Evolutionary conservation across 2,113 vertebrate genomes (phyloP).

Genomic region (Larimichthys crocea): DNA sequence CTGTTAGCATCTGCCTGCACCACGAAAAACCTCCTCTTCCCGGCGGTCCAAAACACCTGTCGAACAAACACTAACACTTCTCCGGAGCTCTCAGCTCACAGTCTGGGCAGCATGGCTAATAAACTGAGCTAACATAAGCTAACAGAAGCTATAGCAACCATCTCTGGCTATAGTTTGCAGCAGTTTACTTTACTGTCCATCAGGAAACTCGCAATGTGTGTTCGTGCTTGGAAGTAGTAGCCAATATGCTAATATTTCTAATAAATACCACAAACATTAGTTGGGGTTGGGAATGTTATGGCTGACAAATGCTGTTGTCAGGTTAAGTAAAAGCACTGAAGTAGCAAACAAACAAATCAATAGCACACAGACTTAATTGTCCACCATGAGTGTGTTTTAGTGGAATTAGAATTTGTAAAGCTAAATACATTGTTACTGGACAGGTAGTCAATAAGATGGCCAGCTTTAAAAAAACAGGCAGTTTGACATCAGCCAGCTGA

Average conservation of each 20-base stretch:
- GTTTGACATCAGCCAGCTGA: not conserved
- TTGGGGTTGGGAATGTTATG: not conserved
- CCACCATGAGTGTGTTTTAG: not conserved
- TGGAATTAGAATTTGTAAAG: not conserved
- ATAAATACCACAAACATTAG: not conserved
- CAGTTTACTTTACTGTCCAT: too few relatives aligned
- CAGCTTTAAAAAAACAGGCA: not conserved
- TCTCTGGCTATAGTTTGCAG: too few relatives aligned
- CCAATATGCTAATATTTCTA: not conserved
- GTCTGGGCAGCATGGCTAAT: too few relatives aligned
- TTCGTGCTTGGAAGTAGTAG: too few relatives aligned
- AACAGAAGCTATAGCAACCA: too few relatives aligned
- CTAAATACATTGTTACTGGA: not conserved
- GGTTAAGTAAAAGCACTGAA: not conserved
- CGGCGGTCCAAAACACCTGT: too few relatives aligned
- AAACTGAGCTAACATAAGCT: too few relatives aligned
- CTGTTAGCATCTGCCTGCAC: too few relatives aligned
- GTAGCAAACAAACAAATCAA: not conserved
- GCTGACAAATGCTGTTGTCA: not conserved
- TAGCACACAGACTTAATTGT: not conserved
- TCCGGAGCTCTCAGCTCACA: too few relatives aligned
- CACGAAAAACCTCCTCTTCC: too few relatives aligned
- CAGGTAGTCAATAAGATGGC: conserved; percentile 5
- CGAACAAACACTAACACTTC: too few relatives aligned
- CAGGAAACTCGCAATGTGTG: too few relatives aligned